Base-by-base conservation (phyloP, 2,113 vertebrate species). In the Quiscalus mexicanus region DNA sequence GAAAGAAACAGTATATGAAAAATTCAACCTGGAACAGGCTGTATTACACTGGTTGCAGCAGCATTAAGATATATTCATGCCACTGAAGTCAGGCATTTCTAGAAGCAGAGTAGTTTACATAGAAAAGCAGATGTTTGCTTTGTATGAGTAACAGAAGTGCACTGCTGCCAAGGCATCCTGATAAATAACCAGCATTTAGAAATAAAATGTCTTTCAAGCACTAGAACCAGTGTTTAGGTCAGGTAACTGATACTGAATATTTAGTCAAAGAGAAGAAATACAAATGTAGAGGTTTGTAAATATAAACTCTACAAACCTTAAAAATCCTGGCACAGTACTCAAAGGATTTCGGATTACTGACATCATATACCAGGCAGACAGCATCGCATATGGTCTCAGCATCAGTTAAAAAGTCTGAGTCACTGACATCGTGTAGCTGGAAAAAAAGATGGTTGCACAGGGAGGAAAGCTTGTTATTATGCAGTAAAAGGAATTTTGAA, bases 281-380 rank as follows among this genome's bases (percentile, higher is more conserved):
- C 12, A 73, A 76, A 55, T 18, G 22, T 24, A 64, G 67, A 92
- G 16, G 47, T 77, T 68, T 64, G 42, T 45, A 52, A 23, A 63
- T 15, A 59, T 20, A 91, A 95, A 33, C 93, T 55, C 91, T 84
- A 97, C 98, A 96, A 98, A 99, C 99, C 99, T 99, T 99, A 98
- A 99, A 99, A 92, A 99, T 98, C 97, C 98, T 99, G 96, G 99
- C 99, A 87, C 99, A 99, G 98, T 99, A 99, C 87, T 99, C 99
- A 97, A 99, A 99, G 55, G 99, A 99, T 89, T 97, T 98, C 2
- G 99, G 98, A 84, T 99, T 98, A 98, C 98, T 99, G 98, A 99
- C 92, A 93, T 99, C 99, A 81, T 99, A 99, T 5, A 99, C 98
- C 95, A 99, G 97, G 96, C 99, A 99, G 41, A 99, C 98, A 68